Evolutionary conservation across 2,888 invertebrate genomes (phyloP), one percentile per base, ranked within the genome.

Genomic region (Ormyrus nitidulus): DNA sequence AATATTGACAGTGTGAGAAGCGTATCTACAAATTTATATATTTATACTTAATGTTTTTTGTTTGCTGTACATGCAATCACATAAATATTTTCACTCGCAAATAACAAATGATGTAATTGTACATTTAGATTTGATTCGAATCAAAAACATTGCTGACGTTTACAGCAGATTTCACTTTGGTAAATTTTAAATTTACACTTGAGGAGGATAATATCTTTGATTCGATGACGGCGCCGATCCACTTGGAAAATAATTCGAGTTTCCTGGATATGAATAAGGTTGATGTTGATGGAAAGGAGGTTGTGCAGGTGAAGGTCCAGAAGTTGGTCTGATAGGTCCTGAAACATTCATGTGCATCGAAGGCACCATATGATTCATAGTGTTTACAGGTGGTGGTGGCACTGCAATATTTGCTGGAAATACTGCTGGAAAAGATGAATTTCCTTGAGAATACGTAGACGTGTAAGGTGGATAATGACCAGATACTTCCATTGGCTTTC

Each of bases 331-430:
- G 11, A 88, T 84, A 65, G 87, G 87, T 56, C 68, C 79, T 61
- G 66, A 54, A 34, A 80, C 66, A 77, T 74, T 80, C 58, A 82
- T 74, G 13, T 80, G 80, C 66, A 80, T 81, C 56, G 80, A 70
- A 2, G 82, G 85, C 10, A 88, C 88, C 48, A 90, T 89, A 64
- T 90, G 90, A 82, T 89, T 89, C 79, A 90, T 85, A 5, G 89
- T 70, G 70, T 87, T 89, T 9, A 90, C 88, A 7, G 88, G 85
- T 4, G 90, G 90, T 5, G 90, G 90, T 44, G 90, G 90, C 46
- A 90, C 87, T 8, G 88, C 85, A 51, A 89, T 88, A 73, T 90
- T 90, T 4, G 89, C 82, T 7, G 90, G 90, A 84, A 90, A 90
- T 5, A 88, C 88, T 44, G 89, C 86, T 5, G 89, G 88, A 82